A percentile compares a stretch with the other conserved stretches of the same genome.
These are phyloP conservation scores for Neoascia interrupta DNA, from an alignment of 2,888 invertebrate species.

Conservation along the genomic window DNA sequence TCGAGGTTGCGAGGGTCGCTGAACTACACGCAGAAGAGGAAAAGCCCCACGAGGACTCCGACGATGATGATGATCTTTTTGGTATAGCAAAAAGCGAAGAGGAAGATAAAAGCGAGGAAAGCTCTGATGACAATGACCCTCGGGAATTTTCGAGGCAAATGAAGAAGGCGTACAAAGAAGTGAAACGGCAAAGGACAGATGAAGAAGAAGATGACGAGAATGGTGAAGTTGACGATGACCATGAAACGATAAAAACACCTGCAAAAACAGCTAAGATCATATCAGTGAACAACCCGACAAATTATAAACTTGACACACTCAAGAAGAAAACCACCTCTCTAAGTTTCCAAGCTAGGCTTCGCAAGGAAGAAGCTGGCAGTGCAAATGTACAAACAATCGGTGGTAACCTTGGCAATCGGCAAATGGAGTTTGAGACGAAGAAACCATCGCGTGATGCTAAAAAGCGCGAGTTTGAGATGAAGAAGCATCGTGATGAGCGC, in stretches of 20 bases:
- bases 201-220: conserved; percentile 73
- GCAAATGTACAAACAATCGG: conserved; percentile 79
- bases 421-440: conserved; percentile 88
- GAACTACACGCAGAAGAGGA: conserved; percentile 79
- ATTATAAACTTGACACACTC: conserved; percentile 81
- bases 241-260: conserved; percentile 72
- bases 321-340: conserved; percentile 73
- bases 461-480: conserved; percentile 82
- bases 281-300: conserved; percentile 83
- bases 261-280: conserved; percentile 81
- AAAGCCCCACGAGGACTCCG: conserved; percentile 76
- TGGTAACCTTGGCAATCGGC: conserved; percentile 86
- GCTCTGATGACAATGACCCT: conserved; percentile 89
- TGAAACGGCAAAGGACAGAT: conserved; percentile 76
- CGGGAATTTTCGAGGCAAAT: conserved; percentile 89
- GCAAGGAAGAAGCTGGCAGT: conserved; percentile 81
- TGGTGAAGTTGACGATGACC: conserved; percentile 73
- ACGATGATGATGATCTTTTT: conserved; percentile 79
- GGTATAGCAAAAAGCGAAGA: conserved; percentile 74
- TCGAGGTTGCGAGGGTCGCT: conserved; percentile 81
- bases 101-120: conserved; percentile 81
- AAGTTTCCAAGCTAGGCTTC: conserved; percentile 86
- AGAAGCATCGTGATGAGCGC: conserved; percentile 86
- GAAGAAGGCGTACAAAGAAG: conserved; percentile 84
- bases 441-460: conserved; percentile 82